Evolutionary conservation across 1,140 invertebrate species (phyloP).

Genomic region (Nylanderia fulva): DNA sequence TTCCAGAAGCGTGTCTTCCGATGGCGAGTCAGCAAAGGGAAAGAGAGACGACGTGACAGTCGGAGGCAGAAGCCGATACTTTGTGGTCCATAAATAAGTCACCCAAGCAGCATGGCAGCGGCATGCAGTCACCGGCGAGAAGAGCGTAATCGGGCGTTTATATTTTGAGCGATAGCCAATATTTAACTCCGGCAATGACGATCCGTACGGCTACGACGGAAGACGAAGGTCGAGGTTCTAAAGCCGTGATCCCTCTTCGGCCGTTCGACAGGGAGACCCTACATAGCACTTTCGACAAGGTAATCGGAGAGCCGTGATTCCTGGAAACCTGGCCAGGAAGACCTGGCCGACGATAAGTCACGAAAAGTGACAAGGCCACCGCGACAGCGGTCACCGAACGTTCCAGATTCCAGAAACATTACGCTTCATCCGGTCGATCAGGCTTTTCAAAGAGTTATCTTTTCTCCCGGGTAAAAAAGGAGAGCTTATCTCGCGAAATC

Average conservation of each 20-base stretch:
- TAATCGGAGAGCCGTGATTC: conserved; percentile 32
- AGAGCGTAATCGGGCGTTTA: conserved; percentile 60
- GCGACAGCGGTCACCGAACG: neutral
- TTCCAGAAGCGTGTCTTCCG: neutral
- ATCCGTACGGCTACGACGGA: conserved; percentile 20
- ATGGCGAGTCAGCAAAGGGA: conserved; percentile 9
- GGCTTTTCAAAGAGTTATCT: neutral
- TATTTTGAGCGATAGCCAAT: conserved; percentile 80
- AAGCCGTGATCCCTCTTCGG: conserved; percentile 24
- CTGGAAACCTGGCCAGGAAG: neutral
- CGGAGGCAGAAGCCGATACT: conserved; percentile 67
- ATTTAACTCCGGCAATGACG: conserved; percentile 75
- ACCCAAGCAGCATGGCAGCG: conserved; percentile 61
- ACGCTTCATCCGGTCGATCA: too few relatives aligned
- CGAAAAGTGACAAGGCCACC: conserved; percentile 30
- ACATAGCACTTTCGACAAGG: conserved; percentile 40
- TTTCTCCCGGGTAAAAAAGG: neutral
- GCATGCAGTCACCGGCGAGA: neutral
- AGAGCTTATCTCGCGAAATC: neutral
- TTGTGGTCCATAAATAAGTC: conserved; percentile 81
- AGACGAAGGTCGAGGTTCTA: conserved; percentile 28
- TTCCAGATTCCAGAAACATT: neutral
- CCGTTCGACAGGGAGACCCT: conserved; percentile 29
- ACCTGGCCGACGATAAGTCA: neutral
- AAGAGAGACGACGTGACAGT: conserved; percentile 3